Conservation (phyloP, 1,140 invertebrate species). For the Sarcophaga bullata region DNA sequence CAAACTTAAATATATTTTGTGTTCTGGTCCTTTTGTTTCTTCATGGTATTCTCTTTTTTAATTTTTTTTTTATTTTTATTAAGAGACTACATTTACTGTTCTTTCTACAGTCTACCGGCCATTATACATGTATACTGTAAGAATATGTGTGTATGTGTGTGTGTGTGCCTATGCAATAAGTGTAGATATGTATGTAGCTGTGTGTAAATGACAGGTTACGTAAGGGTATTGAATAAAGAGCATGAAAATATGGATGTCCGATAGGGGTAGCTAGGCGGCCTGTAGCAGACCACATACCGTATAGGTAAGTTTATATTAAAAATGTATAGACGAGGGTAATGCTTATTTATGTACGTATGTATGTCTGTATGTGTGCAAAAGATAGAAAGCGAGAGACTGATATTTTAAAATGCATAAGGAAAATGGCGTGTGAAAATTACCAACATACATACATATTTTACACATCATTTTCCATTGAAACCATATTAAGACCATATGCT, state of each 20-base stretch:
- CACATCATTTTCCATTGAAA: too few relatives aligned
- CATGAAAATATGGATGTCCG: background rate
- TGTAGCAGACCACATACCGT: background rate
- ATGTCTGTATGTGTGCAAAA: background rate
- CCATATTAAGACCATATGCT: too few relatives aligned
- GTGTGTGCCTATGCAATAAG: background rate
- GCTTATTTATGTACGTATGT: background rate
- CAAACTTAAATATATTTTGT: slow-evolving; percentile 5
- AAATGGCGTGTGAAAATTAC: background rate
- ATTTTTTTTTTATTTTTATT: background rate
- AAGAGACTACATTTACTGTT: background rate
- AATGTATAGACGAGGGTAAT: background rate
- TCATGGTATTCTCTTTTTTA: background rate
- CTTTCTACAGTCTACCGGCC: background rate
- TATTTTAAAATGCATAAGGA: background rate
- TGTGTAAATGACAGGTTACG: too few relatives aligned
- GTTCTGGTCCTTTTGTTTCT: background rate
- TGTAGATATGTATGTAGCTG: background rate
- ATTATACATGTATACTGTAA: background rate
- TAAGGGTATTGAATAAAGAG: too few relatives aligned
- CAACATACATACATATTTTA: background rate
- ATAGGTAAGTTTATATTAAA: background rate
- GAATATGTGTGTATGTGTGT: background rate
- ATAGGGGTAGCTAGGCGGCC: background rate
- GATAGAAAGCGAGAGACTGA: background rate